These are phyloP conservation scores for Thymelicus lineola DNA, from an alignment of 2,888 invertebrate genomes.

Conservation along the genomic window DNA sequence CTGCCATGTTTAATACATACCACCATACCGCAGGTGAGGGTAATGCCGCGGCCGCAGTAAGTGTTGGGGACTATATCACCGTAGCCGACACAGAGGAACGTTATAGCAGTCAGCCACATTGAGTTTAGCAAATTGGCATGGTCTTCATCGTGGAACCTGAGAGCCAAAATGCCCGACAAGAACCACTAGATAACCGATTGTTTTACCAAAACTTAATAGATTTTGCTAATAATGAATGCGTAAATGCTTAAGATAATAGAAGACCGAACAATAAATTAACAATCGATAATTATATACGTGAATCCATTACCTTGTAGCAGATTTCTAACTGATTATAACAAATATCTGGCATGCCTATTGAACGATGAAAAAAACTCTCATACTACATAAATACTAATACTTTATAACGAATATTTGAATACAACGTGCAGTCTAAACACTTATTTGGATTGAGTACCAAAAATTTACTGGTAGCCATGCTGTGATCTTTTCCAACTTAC, in stretches of 20 bases:
- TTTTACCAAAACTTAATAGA: conserved; percentile 37
- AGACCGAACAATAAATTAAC: conserved; percentile 20
- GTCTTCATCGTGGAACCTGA: conserved; percentile 98
- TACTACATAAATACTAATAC: conserved; percentile 75
- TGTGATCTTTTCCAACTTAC: conserved; percentile 57
- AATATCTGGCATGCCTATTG: conserved; percentile 71
- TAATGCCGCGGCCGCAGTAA: conserved; percentile 99
- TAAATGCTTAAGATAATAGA: conserved; percentile 21
- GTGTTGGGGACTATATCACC: conserved; percentile 99
- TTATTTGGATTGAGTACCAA: conserved; percentile 70
- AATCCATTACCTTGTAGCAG: conserved; percentile 30
- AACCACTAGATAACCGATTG: conserved; percentile 79
- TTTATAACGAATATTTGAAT: conserved; percentile 66
- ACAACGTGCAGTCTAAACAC: conserved; percentile 84
- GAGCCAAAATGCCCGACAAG: conserved; percentile 84
- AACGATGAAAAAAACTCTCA: conserved; percentile 64
- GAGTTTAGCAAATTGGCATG: conserved; percentile 99
- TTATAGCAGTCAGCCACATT: conserved; percentile 99
- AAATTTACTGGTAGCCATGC: conserved; percentile 78
- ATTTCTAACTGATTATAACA: conserved; percentile 42
- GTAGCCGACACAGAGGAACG: conserved; percentile 99
- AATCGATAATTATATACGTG: conserved; percentile 15
- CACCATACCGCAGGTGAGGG: conserved; percentile 99
- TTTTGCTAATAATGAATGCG: conserved; percentile 31
- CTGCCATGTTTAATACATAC: conserved; percentile 89